Conservation (phyloP, 2,888 invertebrate genomes). For the Thymelicus lineola region DNA sequence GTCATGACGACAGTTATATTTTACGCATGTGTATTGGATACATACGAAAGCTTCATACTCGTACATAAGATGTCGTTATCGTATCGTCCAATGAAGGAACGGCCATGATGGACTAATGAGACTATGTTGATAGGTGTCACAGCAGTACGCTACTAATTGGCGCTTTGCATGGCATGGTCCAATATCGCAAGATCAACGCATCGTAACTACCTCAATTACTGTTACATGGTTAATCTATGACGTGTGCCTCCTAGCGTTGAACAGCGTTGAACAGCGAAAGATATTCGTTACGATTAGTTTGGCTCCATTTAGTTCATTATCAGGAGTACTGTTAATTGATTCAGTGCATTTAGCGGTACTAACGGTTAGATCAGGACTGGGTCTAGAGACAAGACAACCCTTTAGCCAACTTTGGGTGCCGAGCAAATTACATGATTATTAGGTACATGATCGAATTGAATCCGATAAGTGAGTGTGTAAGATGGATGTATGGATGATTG, state of each 20-base stretch:
- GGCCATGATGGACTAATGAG: too few species aligned
- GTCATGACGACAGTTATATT: too few species aligned
- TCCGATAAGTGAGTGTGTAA: too few species aligned
- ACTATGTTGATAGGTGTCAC: conserved; percentile 35
- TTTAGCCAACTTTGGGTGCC: too few species aligned
- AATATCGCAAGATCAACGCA: conserved; percentile 40
- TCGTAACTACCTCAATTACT: conserved; percentile 30
- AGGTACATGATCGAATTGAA: too few species aligned
- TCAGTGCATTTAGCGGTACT: neutral
- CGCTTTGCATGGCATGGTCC: conserved; percentile 58
- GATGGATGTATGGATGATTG: too few species aligned
- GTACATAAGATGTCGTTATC: too few species aligned
- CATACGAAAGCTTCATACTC: too few species aligned
- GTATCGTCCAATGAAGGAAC: too few species aligned
- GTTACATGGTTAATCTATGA: conserved; percentile 45
- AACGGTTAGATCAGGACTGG: neutral
- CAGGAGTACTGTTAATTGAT: conserved; percentile 17
- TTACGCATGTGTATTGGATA: too few species aligned
- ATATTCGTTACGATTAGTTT: conserved; percentile 35
- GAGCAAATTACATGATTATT: too few species aligned
- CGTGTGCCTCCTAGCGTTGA: conserved; percentile 36
- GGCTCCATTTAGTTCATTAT: conserved; percentile 24
- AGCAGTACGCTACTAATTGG: conserved; percentile 63
- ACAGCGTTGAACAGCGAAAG: conserved; percentile 2
- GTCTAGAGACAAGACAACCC: neutral